Evolutionary conservation across 2,888 invertebrate species (phyloP).

Genomic region (Synergus japonicus): DNA sequence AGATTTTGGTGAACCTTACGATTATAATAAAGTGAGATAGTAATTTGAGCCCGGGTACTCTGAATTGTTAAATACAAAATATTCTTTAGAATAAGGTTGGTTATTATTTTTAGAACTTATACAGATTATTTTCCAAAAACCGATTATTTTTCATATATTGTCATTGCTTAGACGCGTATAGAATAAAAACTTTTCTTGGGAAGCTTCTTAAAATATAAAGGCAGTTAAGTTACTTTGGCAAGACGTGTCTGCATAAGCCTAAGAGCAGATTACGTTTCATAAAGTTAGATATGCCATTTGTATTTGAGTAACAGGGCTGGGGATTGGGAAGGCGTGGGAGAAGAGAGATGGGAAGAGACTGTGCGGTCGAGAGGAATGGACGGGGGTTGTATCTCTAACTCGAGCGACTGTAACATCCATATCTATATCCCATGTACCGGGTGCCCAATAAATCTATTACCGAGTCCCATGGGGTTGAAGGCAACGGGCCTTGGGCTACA

Average conservation of each 20-base stretch:
- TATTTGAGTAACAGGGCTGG: slow-evolving; percentile 56
- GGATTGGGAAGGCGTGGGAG: slow-evolving; percentile 34
- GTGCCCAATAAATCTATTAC: slow-evolving; percentile 77
- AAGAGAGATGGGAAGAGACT: slow-evolving; percentile 48
- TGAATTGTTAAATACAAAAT: no score
- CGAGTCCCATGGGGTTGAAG: slow-evolving; percentile 68
- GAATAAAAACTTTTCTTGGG: neutral
- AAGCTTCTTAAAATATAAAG: neutral
- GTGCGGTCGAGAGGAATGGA: slow-evolving; percentile 47
- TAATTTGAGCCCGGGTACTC: no score
- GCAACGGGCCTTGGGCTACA: slow-evolving; percentile 48
- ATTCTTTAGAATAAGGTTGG: no score
- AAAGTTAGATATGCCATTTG: slow-evolving; percentile 67
- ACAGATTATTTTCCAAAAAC: neutral
- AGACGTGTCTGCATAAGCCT: slow-evolving; percentile 20
- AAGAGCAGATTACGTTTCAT: slow-evolving; percentile 57
- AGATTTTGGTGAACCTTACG: neutral
- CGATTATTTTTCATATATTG: neutral
- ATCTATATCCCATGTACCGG: slow-evolving; percentile 72
- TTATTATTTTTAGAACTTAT: neutral
- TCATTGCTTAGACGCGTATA: neutral
- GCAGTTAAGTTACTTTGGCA: neutral
- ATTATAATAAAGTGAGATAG: neutral
- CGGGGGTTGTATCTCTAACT: slow-evolving; percentile 66
- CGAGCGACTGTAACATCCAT: slow-evolving; percentile 68